phyloP scores from a whole-genome alignment of 2,888 invertebrate genomes.

The Apantesis nais region DNA sequence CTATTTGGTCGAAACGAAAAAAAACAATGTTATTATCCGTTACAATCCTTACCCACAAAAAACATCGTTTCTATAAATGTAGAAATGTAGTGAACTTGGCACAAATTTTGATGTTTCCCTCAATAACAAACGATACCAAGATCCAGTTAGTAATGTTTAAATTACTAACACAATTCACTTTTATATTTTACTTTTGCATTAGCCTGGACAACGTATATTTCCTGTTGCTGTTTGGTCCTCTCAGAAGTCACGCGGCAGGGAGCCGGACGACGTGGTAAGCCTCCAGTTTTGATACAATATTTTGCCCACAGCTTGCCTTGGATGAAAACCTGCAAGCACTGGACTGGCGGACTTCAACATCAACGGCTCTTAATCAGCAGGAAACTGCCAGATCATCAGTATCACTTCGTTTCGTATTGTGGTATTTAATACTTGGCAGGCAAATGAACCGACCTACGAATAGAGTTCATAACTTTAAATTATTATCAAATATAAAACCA shows the following conservation, averaged over 20 bases:
- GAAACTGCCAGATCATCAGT: neutral
- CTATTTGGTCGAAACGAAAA: no score
- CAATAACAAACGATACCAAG: no score
- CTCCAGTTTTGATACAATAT: neutral
- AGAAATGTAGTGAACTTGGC: no score
- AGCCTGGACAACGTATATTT: neutral
- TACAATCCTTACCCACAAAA: no score
- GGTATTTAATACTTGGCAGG: neutral
- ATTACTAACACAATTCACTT: neutral
- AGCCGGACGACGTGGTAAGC: neutral
- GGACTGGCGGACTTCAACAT: neutral
- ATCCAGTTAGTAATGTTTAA: neutral
- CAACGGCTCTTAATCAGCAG: neutral
- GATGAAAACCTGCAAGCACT: neutral
- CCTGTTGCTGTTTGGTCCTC: constrained; percentile 1
- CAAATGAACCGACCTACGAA: neutral
- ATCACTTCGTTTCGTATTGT: neutral
- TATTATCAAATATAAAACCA: neutral
- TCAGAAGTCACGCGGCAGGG: neutral
- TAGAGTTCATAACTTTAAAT: neutral
- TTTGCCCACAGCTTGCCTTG: neutral
- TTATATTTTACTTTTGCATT: neutral
- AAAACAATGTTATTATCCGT: no score
- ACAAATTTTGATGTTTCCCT: no score
- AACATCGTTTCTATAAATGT: no score